phyloP scores from a whole-genome alignment of 2,797 vertebrate genomes.

The Morus bassanus region DNA sequence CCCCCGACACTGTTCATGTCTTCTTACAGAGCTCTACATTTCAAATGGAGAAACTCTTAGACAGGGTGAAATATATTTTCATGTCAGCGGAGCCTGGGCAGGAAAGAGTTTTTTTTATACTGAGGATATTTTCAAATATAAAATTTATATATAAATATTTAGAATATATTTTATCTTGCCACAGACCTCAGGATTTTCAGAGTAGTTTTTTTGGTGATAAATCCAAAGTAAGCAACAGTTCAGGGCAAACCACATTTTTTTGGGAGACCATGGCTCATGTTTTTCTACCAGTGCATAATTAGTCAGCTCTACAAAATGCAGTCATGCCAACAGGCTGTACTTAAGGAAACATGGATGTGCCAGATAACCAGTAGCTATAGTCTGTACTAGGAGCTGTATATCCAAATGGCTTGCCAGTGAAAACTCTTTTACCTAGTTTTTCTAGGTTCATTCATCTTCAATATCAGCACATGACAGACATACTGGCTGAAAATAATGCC shows the following conservation, averaged over 20 bases:
- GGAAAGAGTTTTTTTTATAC: not conserved
- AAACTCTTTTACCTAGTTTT: not conserved
- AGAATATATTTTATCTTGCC: not conserved
- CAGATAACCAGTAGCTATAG: not conserved
- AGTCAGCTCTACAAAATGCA: not conserved
- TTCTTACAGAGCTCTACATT: not conserved
- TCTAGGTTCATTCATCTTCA: not conserved
- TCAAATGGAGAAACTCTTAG: not conserved
- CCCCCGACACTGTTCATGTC: fast-evolving
- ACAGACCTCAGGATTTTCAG: not conserved
- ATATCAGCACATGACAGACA: not conserved
- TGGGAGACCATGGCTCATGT: not conserved
- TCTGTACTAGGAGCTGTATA: not conserved
- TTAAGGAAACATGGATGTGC: not conserved
- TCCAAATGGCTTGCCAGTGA: not conserved
- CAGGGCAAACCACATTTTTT: not conserved
- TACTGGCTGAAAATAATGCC: not conserved
- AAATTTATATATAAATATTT: not conserved
- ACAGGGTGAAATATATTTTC: not conserved
- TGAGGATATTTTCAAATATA: not conserved
- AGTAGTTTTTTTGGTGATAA: not conserved
- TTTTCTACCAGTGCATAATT: not conserved
- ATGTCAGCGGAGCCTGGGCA: not conserved
- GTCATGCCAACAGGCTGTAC: not conserved
- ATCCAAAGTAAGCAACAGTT: not conserved